These are phyloP conservation scores for Chloroclysta siterata DNA, from an alignment of 2,888 invertebrate genomes.

Conservation along the genomic window DNA sequence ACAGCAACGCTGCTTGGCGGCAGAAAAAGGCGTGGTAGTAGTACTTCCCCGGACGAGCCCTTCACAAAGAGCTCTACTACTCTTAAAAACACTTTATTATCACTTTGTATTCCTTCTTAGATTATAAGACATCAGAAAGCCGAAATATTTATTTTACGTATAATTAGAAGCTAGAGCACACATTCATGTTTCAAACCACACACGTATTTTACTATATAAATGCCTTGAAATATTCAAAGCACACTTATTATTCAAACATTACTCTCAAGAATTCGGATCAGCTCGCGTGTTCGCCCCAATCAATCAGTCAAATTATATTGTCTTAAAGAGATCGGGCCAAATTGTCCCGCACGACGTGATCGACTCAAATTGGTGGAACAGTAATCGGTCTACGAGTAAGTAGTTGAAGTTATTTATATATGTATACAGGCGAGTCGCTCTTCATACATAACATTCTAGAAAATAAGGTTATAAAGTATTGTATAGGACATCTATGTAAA, in stretches of 20 bases:
- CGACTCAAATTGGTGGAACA: conserved; percentile 17
- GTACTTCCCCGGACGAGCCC: neutral
- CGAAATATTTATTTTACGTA: too few relatives aligned
- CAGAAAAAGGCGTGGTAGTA: neutral
- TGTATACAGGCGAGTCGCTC: too few relatives aligned
- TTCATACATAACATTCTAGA: too few relatives aligned
- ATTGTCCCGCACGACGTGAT: conserved; percentile 50
- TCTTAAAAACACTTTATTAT: too few relatives aligned
- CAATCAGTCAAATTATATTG: conserved; percentile 83
- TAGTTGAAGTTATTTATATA: neutral
- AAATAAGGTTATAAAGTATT: too few relatives aligned
- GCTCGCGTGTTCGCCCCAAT: conserved; percentile 53
- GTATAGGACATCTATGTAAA: too few relatives aligned
- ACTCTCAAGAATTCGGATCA: conserved; percentile 5
- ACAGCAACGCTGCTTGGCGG: neutral
- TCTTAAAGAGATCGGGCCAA: conserved; percentile 64
- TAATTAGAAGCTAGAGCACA: too few relatives aligned
- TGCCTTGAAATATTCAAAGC: neutral
- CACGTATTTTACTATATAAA: neutral
- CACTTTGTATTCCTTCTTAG: too few relatives aligned
- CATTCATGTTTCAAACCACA: too few relatives aligned
- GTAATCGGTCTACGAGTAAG: neutral
- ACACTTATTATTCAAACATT: conserved; percentile 7
- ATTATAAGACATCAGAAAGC: too few relatives aligned
- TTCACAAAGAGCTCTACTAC: neutral